Base-by-base conservation (phyloP, 2,797 vertebrate species). In the Spinus olivaceus region DNA sequence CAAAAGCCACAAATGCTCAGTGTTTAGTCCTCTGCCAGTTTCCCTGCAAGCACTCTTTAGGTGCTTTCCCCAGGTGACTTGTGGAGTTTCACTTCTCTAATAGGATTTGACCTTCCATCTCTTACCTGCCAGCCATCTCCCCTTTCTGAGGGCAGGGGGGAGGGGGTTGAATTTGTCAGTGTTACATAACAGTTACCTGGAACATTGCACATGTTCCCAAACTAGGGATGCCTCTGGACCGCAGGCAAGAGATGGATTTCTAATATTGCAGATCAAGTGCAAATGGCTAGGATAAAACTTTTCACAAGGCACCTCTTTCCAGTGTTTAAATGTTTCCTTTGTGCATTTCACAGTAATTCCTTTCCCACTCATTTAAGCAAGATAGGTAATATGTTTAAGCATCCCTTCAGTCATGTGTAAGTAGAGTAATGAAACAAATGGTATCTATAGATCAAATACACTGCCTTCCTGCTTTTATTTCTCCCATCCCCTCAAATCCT, bases 181-280 rank as follows among this genome's bases (percentile, higher is more conserved):
- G 92, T 98, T 98, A 97, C 77, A 88, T 98, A 98, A 98, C 69
- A 8, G 79, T 94, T 97, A 97, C 96, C 97, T 97, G 96, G 97
- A 98, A 86, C 94, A 93, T 59, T 1, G 1, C 92, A 95, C 74
- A 35, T 86, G 70, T 97, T 94, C 96, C 94, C 94, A 96, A 74
- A 93, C 81, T 83, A 92, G 92, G 77, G 91, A 89, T 92, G 73
- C 56, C 61, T 88, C 76, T 82, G 72, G 46, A 80, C 64, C 1
- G 0, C 60, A 89, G 61, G 64, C 3, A 0, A 63, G 66, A 85
- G 87, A 53, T 67, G 28, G 49, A 87, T 94, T 69, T 79, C 64
- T 80, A 64, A 69, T 84, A 76, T 74, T 54, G 41, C 42, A 76
- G 81, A 57, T 82, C 64, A 44, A 49, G 59, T 67, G 50, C n/a